Conservation (phyloP, 2,113 vertebrate species). For the Enhydra lutris region DNA sequence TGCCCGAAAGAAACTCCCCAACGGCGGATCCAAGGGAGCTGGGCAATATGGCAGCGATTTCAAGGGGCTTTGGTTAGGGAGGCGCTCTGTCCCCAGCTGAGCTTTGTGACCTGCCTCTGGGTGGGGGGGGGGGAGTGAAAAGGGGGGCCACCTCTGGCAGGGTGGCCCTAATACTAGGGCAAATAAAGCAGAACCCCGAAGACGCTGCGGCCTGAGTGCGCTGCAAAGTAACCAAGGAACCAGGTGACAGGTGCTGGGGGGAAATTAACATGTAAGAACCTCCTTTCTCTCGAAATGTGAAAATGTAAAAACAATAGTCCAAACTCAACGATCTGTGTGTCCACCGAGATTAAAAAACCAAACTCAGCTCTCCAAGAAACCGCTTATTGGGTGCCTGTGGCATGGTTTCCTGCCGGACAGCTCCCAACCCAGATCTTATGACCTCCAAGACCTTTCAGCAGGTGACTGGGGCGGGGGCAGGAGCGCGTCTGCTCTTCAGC, state of each 20-base stretch:
- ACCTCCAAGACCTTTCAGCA: background rate
- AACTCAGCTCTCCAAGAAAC: background rate
- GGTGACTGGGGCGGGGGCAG: background rate
- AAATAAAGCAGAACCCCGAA: slow-evolving; percentile 42
- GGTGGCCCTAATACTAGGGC: background rate
- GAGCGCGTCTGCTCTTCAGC: background rate
- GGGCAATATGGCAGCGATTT: background rate
- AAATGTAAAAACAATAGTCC: background rate
- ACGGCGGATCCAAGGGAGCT: background rate
- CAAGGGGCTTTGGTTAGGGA: background rate
- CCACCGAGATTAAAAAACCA: background rate
- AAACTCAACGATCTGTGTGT: background rate
- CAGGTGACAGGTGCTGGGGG: slow-evolving; percentile 76
- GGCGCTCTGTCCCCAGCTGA: background rate
- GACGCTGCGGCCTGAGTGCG: slow-evolving; percentile 22
- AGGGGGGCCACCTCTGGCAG: too few species aligned
- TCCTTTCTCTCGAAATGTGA: background rate
- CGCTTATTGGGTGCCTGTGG: background rate
- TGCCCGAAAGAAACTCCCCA: accelerated
- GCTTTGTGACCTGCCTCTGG: background rate
- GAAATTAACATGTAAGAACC: background rate
- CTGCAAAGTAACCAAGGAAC: slow-evolving; percentile 36
- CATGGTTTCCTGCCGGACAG: background rate
- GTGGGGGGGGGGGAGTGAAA: background rate
- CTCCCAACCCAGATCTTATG: background rate